Evolutionary conservation across 2,113 vertebrate species (phyloP), one percentile per base, ranked within the genome.

Genomic region (Trematomus loennbergii): DNA sequence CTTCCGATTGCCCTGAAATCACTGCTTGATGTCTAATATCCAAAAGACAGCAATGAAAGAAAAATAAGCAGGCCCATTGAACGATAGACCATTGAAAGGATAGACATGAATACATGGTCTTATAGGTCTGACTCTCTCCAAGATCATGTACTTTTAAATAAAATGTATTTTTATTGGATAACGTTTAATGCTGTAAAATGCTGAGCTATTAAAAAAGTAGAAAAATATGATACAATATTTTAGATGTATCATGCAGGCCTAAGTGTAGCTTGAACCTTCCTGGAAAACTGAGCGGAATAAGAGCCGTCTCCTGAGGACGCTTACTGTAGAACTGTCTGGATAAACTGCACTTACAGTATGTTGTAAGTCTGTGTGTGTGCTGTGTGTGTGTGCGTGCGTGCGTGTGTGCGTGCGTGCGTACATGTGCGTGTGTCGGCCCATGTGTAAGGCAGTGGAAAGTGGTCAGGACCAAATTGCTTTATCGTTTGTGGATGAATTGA

Each of bases 401-500:
- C 7, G 25, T 29, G 25, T 0, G 3, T 29, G 25, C 3, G 25
- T 29, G 25, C 2, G 25, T 29, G n/a, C n/a, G 25, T 29, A 25
- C 25, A 25, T 25, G 25, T 29, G 25, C 25, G 3, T 29, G 69
- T 45, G 60, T 54, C n/a, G 12, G 69, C 45, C 67, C 69, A 72
- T 83, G 86, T 90, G 87, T 85, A 79, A 88, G 85, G 63, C 81
- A 88, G 84, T 64, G 82, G 84, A 91, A 92, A 92, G 90, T 93
- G 89, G 90, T 89, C 52, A 3, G 81, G 73, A 54, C 84, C 43
- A 91, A 92, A 93, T 92, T 90, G 88, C 89, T 92, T 92, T 90
- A 93, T 86, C 88, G 52, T 93, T 92, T 87, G 75, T 81, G 88
- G 90, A 93, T 93, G 91, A 93, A 93, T 93, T 93, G 84, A 92